These are phyloP conservation scores for Taphrorychus bicolor DNA, from an alignment of 2,888 invertebrate species.

Conservation along the genomic window DNA sequence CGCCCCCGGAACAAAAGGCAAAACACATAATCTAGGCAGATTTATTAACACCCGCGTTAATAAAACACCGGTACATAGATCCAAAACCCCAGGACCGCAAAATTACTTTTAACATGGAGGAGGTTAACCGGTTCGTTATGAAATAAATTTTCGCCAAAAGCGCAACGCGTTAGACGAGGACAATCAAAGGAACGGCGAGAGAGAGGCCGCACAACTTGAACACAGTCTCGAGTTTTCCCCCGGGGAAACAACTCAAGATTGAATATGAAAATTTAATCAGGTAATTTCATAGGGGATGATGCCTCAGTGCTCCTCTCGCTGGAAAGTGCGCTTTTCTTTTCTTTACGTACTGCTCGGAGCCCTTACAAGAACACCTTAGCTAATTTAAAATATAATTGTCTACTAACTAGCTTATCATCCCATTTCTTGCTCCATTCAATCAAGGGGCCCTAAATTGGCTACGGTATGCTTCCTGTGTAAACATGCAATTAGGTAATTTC, in stretches of 20 bases:
- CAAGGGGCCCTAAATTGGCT: conserved; percentile 20
- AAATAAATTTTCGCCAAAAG: conserved; percentile 33
- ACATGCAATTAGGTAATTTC: neutral
- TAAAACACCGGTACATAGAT: conserved; percentile 11
- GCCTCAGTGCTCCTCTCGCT: conserved; percentile 54
- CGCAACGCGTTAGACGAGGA: conserved; percentile 34
- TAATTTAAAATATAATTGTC: conserved; percentile 49
- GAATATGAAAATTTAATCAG: conserved; percentile 83
- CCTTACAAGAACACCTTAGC: conserved; percentile 45
- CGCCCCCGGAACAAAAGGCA: neutral
- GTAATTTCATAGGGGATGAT: conserved; percentile 71
- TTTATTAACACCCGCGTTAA: conserved; percentile 12
- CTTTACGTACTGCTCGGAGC: conserved; percentile 45
- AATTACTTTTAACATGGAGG: conserved; percentile 25
- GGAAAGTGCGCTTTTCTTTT: conserved; percentile 47
- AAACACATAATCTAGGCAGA: conserved; percentile 11
- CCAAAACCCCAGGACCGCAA: conserved; percentile 12
- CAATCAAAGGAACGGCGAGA: conserved; percentile 40
- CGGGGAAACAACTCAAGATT: conserved; percentile 75
- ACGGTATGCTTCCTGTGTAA: neutral
- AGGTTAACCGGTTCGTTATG: conserved; percentile 29
- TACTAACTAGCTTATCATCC: conserved; percentile 50
- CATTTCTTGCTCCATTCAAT: conserved; percentile 43
- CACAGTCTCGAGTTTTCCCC: conserved; percentile 59
- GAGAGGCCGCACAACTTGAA: conserved; percentile 47